Evolutionary conservation across 2,797 vertebrate genomes (phyloP), one percentile per base, ranked within the genome.

Genomic region (Lithobates pipiens): DNA sequence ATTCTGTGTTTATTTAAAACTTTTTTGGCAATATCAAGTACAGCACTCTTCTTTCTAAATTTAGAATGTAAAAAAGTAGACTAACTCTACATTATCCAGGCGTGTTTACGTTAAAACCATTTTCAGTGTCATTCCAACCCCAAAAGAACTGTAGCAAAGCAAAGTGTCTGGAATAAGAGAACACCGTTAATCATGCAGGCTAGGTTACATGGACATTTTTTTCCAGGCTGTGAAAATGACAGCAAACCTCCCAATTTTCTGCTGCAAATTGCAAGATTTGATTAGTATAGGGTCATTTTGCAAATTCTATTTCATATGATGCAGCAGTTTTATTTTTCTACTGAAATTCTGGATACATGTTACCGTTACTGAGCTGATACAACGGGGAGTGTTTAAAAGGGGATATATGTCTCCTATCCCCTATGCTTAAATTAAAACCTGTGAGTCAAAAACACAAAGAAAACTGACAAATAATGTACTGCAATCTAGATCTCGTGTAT

Each of bases 31-130:
- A 29, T 50, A n/a, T 74, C 25, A 21, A 16, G 25, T 5, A 46
- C 34, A 29, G 36, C 13, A 74, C 11, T 42, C n/a, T 46, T 2
- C 39, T 73, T 73, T 42, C 39, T 67, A 73, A 73, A 74, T 44
- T 13, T 74, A 74, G 42, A 46, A 46, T 50, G n/a, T 50, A 10
- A 50, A n/a, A 46, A 74, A 46, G 11, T 74, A 29, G 65, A 67
- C 27, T 1, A 0, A 50, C 15, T 50, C 13, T 25, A 74, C 16
- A 46, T 73, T 73, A 44, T 73, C 71, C 71, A 42, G 71, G 71
- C 71, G 11, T 46, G 72, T 74, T 67, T 50, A 72, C n/a, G 46
- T 74, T 25, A n/a, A 25, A 46, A 74, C n/a, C 23, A 7, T 74
- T 73, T 73, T 42, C 10, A 25, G 18, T 23, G 42, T 74, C n/a